These are phyloP conservation scores for Podarcis raffonei DNA, from an alignment of 2,113 vertebrate species.

Conservation along the genomic window DNA sequence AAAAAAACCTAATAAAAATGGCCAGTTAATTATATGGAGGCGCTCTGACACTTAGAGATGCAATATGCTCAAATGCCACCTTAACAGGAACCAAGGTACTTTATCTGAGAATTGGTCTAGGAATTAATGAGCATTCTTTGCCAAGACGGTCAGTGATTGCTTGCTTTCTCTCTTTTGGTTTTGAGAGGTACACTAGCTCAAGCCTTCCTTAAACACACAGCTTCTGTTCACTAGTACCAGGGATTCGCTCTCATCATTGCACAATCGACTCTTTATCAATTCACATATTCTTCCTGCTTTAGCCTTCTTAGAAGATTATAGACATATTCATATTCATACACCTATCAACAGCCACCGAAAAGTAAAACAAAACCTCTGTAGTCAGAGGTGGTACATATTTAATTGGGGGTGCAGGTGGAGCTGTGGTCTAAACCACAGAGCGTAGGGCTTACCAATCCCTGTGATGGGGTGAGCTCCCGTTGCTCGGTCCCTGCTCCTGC, in stretches of 20 bases:
- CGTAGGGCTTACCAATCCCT: too few species aligned
- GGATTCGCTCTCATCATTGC: not conserved
- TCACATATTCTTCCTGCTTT: not conserved
- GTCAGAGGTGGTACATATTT: not conserved
- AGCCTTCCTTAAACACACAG: not conserved
- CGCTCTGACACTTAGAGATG: slow-evolving; percentile 64
- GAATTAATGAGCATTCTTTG: slow-evolving; percentile 68
- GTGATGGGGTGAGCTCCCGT: too few species aligned
- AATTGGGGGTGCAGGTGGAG: not conserved
- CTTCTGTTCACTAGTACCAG: not conserved
- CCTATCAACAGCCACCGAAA: not conserved
- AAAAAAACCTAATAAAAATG: slow-evolving; percentile 72
- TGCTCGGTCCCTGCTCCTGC: too few species aligned
- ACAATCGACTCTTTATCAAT: not conserved
- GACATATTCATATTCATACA: not conserved
- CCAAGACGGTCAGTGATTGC: not conserved
- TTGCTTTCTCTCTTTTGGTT: not conserved
- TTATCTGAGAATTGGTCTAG: slow-evolving; percentile 69
- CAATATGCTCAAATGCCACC: slow-evolving; percentile 63
- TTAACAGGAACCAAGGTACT: slow-evolving; percentile 43
- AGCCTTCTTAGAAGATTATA: too few species aligned
- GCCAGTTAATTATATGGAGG: slow-evolving; percentile 79
- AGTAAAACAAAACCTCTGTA: too few species aligned
- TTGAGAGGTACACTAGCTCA: not conserved
- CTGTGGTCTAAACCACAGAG: too few species aligned